Evolutionary conservation across 2,888 invertebrate species (phyloP).

Genomic region (Seira sanloemensis): DNA sequence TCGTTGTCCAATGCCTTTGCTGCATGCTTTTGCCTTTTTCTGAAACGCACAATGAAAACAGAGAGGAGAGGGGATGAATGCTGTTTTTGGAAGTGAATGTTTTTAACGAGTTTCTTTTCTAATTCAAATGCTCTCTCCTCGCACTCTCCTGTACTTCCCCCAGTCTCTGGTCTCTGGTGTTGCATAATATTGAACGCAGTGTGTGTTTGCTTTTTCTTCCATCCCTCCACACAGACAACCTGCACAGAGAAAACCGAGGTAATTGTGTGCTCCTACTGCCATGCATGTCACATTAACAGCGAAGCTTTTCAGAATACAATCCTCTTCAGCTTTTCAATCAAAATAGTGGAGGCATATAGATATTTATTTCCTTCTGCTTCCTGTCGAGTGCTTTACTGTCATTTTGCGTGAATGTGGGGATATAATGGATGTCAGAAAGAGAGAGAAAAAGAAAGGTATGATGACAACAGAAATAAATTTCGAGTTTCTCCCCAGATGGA

Average conservation of each 20-base stretch:
- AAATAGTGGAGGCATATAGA: background rate
- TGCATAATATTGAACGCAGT: slow-evolving; percentile 61
- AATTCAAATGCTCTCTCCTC: background rate
- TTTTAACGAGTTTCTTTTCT: slow-evolving; percentile 3
- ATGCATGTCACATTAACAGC: slow-evolving; percentile 6
- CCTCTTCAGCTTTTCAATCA: slow-evolving; percentile 11
- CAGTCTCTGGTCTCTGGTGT: background rate
- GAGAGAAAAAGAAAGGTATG: too few species aligned
- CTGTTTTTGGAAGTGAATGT: background rate
- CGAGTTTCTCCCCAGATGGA: too few species aligned
- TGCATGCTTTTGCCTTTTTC: too few species aligned
- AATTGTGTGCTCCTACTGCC: slow-evolving; percentile 63
- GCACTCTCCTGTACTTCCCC: slow-evolving; percentile 1
- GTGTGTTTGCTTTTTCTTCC: slow-evolving; percentile 7
- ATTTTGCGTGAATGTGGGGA: too few species aligned
- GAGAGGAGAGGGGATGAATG: background rate
- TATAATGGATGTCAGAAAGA: too few species aligned
- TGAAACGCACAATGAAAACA: background rate
- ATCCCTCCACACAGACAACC: slow-evolving; percentile 54
- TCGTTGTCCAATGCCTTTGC: background rate
- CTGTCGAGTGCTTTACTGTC: background rate
- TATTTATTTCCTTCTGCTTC: too few species aligned
- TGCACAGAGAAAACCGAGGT: slow-evolving; percentile 63
- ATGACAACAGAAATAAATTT: too few species aligned
- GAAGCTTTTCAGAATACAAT: background rate